Percentiles rank a stretch among this genome's conserved stretches.
Conservation (phyloP, 2,797 vertebrate species). For the Alauda arvensis region DNA sequence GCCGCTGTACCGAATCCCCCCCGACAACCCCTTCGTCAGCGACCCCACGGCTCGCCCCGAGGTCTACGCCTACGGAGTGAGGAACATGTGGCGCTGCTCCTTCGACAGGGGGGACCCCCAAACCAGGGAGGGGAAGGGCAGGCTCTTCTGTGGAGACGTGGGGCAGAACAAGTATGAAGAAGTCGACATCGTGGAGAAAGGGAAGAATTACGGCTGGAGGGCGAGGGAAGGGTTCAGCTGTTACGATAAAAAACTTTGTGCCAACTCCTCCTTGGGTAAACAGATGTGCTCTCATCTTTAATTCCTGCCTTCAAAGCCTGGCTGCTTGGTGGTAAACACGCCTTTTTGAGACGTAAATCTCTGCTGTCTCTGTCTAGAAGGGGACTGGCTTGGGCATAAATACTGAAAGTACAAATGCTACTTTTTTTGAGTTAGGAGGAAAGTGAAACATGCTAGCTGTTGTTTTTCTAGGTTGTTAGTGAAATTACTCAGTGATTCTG, state of each 20-base stretch:
- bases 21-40: conserved; percentile 85
- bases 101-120: conserved; percentile 85
- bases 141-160: conserved; percentile 93
- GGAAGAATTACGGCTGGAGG: conserved; percentile 93
- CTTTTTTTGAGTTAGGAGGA: not conserved
- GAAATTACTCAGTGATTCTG: not conserved
- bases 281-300: not conserved
- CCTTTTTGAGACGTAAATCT: not conserved
- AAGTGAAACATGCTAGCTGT: not conserved
- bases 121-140: conserved; percentile 83
- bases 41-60: conserved; percentile 83
- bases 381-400: not conserved
- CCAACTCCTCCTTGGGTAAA: conserved; percentile 88
- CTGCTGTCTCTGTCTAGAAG: not conserved
- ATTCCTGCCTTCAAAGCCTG: not conserved
- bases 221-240: conserved; percentile 93
- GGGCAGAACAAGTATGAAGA: conserved; percentile 96
- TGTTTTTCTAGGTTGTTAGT: not conserved
- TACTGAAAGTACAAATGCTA: not conserved
- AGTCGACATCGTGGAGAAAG: conserved; percentile 88
- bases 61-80: conserved; percentile 86
- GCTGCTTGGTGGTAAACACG: not conserved
- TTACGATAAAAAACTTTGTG: conserved; percentile 90
- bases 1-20: conserved; percentile 84
- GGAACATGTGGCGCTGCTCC: conserved; percentile 97